Percentiles rank a stretch among this genome's conserved stretches.
Evolutionary conservation across 2,888 invertebrate genomes (phyloP).

Genomic region (Amaurobius ferox): DNA sequence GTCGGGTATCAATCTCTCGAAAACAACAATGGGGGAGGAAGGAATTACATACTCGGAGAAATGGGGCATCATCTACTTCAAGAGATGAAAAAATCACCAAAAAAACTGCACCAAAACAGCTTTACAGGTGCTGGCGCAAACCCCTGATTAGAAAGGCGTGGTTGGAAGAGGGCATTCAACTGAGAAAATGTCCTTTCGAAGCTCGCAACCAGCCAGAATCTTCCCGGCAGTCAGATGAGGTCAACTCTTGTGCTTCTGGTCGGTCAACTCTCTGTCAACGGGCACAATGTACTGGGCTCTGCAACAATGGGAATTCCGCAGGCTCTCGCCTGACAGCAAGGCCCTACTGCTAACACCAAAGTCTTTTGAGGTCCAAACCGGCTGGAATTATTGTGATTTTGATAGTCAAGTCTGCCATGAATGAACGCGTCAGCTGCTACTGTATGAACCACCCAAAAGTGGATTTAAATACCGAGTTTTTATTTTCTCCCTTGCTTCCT

Average conservation of each 20-base stretch:
- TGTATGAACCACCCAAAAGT: constrained; percentile 14
- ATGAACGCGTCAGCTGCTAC: constrained; percentile 6
- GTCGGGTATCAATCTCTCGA: constrained; percentile 21
- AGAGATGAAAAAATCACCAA: neutral
- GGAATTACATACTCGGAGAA: constrained; percentile 19
- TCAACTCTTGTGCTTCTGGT: constrained; percentile 38
- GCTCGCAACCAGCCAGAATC: constrained; percentile 43
- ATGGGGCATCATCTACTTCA: constrained; percentile 37
- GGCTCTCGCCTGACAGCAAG: constrained; percentile 7
- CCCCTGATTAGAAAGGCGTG: constrained; percentile 66
- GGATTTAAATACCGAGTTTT: neutral
- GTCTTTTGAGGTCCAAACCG: neutral
- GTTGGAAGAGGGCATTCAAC: constrained; percentile 59
- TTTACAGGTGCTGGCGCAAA: constrained; percentile 21
- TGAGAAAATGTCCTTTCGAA: constrained; percentile 45
- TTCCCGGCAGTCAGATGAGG: constrained; percentile 30
- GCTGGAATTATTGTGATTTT: neutral
- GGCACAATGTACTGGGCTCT: constrained; percentile 37
- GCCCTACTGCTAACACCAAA: neutral
- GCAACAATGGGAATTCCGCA: constrained; percentile 38
- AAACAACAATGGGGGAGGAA: constrained; percentile 3
- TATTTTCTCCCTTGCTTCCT: neutral
- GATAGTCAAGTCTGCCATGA: neutral
- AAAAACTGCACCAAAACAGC: constrained; percentile 20
- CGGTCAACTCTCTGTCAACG: constrained; percentile 43